phyloP scores from a whole-genome alignment of 2,113 vertebrate genomes.

The Notiomystis cincta region DNA sequence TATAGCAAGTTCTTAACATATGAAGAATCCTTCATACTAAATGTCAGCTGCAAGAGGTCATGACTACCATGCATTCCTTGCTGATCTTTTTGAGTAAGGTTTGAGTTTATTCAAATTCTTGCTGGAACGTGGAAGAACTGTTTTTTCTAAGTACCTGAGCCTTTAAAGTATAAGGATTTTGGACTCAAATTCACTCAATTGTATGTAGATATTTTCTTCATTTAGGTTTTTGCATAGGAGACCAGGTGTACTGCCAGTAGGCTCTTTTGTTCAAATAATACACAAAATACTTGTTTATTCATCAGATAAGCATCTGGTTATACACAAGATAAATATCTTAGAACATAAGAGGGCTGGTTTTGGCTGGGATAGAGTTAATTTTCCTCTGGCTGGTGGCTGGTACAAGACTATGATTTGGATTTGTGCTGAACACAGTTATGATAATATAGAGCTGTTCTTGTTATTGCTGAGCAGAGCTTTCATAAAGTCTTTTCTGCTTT shows the following conservation, averaged over 20 bases:
- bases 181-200: not conserved
- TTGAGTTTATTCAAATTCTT: not conserved
- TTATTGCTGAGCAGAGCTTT: not conserved
- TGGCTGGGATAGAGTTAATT: not conserved
- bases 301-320: not conserved
- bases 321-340: not conserved
- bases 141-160: not conserved
- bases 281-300: not conserved
- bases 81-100: not conserved
- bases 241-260: not conserved
- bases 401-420: not conserved
- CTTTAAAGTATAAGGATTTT: not conserved
- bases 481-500: not conserved
- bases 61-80: fast-evolving
- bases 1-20: not conserved
- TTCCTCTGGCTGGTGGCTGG: not conserved
- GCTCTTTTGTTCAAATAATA: not conserved
- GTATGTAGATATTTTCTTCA: not conserved
- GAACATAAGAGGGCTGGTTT: not conserved
- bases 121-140: not conserved
- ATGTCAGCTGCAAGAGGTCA: not conserved
- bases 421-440: not conserved
- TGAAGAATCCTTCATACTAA: not conserved
- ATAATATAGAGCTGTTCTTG: not conserved
- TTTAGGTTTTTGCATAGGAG: not conserved